Evolutionary conservation across 2,888 invertebrate genomes (phyloP), one percentile per base, ranked within the genome.

Genomic region (Catotricha subobsoleta): DNA sequence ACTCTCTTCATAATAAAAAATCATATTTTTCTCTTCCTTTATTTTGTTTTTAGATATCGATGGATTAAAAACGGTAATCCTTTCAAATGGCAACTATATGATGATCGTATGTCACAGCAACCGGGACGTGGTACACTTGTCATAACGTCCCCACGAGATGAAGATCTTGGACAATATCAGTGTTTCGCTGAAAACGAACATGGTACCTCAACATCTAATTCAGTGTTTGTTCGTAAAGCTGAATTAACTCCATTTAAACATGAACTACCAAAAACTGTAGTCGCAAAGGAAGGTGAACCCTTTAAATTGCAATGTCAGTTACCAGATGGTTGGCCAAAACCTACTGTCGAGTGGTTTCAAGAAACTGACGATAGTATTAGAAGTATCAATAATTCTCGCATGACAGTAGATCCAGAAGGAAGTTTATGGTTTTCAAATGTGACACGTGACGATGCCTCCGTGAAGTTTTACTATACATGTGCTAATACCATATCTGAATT

Each of bases 351-450:
- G 27, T 27, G 27, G 27, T 7, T 27, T 9, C 27, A 97, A 3
- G 87, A 27, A 27, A 75, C 79, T 53, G 80, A 77, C 1, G 67
- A 12, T 10, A 12, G 27, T 10, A 27, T 27, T 46, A 80, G 80
- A 53, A 83, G 83, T 30, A 87, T 91, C 47, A 91, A 91, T 60
- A 88, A 84, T 58, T 27, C 27, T 9, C 27, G 27, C 12, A 27
- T 27, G 27, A 27, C 27, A 9, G 27, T 27, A 7, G 27, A 27
- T 45, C 69, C 70, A 1, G 80, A 84, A 53, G 31, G 31, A 31
- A 75, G 84, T 55, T 69, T 98, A n/a, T 91, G 91, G 80, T 94
- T 98, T 65, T 87, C 92, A 39, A 91, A 95, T 62, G 83, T 97
- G 15, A 87, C 87, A 2, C 71, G 76, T 41, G 60, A 69, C 39